Evolutionary conservation across 2,113 vertebrate genomes (phyloP).

Genomic region (Hemiprocne comata): DNA sequence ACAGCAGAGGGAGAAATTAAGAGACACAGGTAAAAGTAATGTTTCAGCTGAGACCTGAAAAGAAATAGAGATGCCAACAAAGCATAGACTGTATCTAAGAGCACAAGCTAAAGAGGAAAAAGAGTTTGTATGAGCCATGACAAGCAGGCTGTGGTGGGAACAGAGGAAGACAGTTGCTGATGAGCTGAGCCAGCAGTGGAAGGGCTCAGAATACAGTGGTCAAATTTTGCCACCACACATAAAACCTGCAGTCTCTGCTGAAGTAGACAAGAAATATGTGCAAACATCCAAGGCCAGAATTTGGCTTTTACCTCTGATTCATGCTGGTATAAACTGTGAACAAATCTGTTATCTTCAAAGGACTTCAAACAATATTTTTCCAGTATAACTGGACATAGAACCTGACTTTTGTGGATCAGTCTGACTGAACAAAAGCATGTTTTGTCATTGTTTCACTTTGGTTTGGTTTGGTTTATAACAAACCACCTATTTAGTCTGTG

Average conservation of each 20-base stretch:
- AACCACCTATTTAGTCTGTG: neutral
- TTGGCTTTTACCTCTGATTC: neutral
- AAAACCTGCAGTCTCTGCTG: neutral
- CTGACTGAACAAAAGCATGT: neutral
- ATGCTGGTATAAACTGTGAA: neutral
- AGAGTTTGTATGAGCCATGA: neutral
- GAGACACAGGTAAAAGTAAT: neutral
- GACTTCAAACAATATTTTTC: neutral
- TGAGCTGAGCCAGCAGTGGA: neutral
- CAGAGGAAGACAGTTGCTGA: neutral
- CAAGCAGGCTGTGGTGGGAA: neutral
- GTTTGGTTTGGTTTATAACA: neutral
- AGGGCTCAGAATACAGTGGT: neutral
- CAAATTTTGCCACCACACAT: neutral
- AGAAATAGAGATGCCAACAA: slow-evolving; percentile 8
- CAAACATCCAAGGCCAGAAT: neutral
- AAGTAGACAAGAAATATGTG: neutral
- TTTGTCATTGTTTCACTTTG: neutral
- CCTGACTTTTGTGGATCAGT: neutral
- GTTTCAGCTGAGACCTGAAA: slow-evolving; percentile 1
- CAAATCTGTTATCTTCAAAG: neutral
- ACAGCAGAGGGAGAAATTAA: slow-evolving; percentile 26
- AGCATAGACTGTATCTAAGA: neutral
- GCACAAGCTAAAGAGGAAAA: neutral
- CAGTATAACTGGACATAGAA: neutral